Base-by-base conservation (phyloP, 1,140 invertebrate genomes). In the Gerris buenoi region DNA sequence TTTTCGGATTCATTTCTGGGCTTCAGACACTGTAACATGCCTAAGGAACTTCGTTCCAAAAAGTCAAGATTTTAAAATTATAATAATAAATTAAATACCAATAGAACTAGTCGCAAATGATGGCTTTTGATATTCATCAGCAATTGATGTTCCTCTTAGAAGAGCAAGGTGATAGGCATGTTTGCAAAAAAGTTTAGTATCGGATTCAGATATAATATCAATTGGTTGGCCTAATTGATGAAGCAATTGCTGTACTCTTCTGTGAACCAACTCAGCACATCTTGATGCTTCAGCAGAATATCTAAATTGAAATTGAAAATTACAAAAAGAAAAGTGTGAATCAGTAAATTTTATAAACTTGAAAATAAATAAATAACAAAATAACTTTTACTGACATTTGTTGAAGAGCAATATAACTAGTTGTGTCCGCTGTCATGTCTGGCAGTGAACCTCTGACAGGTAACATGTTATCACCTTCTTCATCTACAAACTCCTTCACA, bases 381-480 rank as follows among this genome's bases (percentile, higher is more conserved):
- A n/a, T n/a, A n/a, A n/a, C n/a, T n/a, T n/a, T n/a, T 27, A n/a
- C 77, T 78, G 81, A 88, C 78, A 97, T 82, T 79, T 92, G 91
- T 77, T 97, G 93, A 65, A 99, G 80, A 67, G 86, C 82, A 64
- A 98, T 86, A 78, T 97, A 99, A 73, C 91, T 87, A 65, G 88
- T 85, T 14, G 96, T 96, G 73, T 98, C 94, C 22, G 95, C 88
- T 14, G 93, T 95, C 97, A 99, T 99, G 78, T 99, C 97, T 18
- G 97, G 97, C 62, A 99, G 79, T n/a, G 88, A 84, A 25, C 97
- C 97, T 72, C 88, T 83, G 2, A 99, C 74, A 10, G 97, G 96
- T 25, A 98, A 78, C 63, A 81, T 80, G 13, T 90, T 91, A 73
- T 83, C 78, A 5, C 91, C 92, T 80, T 97, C 92, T 70, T 87